These are phyloP conservation scores for Pogonocherus hispidulus DNA, from an alignment of 2,888 invertebrate species.

Conservation along the genomic window DNA sequence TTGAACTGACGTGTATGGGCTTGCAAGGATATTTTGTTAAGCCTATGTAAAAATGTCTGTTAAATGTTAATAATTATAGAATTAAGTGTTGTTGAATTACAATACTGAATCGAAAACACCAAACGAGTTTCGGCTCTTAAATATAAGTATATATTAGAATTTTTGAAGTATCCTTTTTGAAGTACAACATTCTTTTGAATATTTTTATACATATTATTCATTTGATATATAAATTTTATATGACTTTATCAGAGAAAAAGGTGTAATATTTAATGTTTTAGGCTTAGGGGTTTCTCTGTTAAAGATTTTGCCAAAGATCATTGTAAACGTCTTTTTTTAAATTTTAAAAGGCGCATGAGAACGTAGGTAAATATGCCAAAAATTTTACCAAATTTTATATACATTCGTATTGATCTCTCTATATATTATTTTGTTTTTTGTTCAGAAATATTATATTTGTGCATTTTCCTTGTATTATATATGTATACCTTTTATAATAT, in stretches of 20 bases:
- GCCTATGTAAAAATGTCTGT: slow-evolving; percentile 24
- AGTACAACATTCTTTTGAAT: slow-evolving; percentile 54
- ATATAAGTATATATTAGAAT: slow-evolving; percentile 34
- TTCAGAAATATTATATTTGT: slow-evolving; percentile 21
- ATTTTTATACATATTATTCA: slow-evolving; percentile 54
- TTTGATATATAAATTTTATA: slow-evolving; percentile 50
- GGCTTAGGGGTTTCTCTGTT: slow-evolving; percentile 39
- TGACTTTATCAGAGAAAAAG: slow-evolving; percentile 39
- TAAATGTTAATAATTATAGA: slow-evolving; percentile 34
- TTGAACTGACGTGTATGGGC: background rate
- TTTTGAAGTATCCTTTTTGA: slow-evolving; percentile 42
- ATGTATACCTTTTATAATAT: slow-evolving; percentile 27
- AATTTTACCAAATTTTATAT: slow-evolving; percentile 34
- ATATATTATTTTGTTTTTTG: slow-evolving; percentile 19
- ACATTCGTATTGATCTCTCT: slow-evolving; percentile 28
- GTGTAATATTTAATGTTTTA: slow-evolving; percentile 22
- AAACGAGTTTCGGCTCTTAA: slow-evolving; percentile 38
- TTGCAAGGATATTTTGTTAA: slow-evolving; percentile 19
- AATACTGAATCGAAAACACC: slow-evolving; percentile 40
- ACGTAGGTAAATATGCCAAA: slow-evolving; percentile 29
- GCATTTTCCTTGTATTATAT: slow-evolving; percentile 28
- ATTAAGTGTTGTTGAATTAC: slow-evolving; percentile 34
- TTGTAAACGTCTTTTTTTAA: slow-evolving; percentile 45
- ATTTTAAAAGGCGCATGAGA: slow-evolving; percentile 23
- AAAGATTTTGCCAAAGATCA: slow-evolving; percentile 51